Conservation (phyloP, 1,140 invertebrate genomes). For the Antheraea pernyi region DNA sequence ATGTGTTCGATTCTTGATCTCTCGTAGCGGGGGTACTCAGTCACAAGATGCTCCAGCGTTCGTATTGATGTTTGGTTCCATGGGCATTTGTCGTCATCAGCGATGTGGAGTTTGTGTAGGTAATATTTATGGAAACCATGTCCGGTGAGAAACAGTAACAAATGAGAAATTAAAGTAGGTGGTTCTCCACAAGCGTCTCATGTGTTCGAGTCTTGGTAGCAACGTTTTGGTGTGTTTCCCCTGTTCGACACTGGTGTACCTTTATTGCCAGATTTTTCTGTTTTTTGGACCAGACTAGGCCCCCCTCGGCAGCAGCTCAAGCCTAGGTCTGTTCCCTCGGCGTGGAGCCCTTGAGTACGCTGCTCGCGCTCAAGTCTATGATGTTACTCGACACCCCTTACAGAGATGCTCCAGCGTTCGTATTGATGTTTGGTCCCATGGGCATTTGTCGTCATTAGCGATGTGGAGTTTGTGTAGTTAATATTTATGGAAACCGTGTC, state of each 20-base stretch:
- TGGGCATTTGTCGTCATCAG: conserved; percentile 14
- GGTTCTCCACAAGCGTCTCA: neutral
- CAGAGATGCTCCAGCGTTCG: conserved; percentile 17
- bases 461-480: conserved; percentile 27
- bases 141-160: conserved; percentile 20
- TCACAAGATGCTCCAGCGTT: conserved; percentile 11
- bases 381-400: no score
- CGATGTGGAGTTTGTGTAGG: conserved; percentile 22
- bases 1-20: no score
- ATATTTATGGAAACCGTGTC: conserved; percentile 21
- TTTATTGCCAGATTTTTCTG: neutral
- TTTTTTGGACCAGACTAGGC: no score
- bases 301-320: no score
- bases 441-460: conserved; percentile 14
- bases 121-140: conserved; percentile 27
- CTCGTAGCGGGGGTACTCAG: neutral
- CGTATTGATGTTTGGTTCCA: conserved; percentile 17
- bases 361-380: no score
- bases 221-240: neutral
- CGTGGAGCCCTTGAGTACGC: no score
- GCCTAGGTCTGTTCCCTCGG: no score
- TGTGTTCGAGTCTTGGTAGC: conserved; percentile 4
- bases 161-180: conserved; percentile 6
- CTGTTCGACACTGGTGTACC: neutral
- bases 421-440: conserved; percentile 13